Evolutionary conservation across 35 echinoderm and acorn worm genomes (phyloP).

Genomic region (Acanthaster planci): DNA sequence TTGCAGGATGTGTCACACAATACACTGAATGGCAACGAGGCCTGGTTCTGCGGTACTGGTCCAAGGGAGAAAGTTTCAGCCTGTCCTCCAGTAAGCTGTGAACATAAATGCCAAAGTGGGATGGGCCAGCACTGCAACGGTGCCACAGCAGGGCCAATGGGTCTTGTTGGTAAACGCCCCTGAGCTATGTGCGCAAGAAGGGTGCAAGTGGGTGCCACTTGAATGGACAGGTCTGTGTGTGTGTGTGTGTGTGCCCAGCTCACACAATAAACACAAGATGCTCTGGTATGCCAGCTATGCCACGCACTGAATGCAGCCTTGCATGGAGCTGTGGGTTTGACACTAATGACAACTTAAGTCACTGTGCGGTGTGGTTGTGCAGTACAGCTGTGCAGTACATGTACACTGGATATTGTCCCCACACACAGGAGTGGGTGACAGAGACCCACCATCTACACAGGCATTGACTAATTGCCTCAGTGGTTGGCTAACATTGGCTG

Average conservation of each 20-base stretch:
- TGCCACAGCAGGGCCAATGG: neutral
- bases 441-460: no score
- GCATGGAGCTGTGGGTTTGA: neutral
- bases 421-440: neutral
- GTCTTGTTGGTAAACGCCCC: constrained; percentile 25
- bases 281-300: constrained; percentile 10
- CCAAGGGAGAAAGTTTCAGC: no score
- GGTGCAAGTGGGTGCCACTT: neutral
- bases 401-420: neutral
- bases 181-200: neutral
- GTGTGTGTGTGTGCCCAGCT: neutral
- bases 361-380: neutral
- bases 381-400: neutral
- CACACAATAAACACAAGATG: neutral
- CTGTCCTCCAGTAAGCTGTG: no score
- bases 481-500: constrained; percentile 10
- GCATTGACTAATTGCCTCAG: constrained; percentile 5
- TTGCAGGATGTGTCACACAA: neutral
- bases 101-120: neutral
- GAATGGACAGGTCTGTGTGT: no score
- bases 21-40: no score
- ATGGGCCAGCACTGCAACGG: neutral
- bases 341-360: neutral
- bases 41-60: no score
- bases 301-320: neutral